Conservation (phyloP, 2,113 vertebrate species). For the Cairina moschata region DNA sequence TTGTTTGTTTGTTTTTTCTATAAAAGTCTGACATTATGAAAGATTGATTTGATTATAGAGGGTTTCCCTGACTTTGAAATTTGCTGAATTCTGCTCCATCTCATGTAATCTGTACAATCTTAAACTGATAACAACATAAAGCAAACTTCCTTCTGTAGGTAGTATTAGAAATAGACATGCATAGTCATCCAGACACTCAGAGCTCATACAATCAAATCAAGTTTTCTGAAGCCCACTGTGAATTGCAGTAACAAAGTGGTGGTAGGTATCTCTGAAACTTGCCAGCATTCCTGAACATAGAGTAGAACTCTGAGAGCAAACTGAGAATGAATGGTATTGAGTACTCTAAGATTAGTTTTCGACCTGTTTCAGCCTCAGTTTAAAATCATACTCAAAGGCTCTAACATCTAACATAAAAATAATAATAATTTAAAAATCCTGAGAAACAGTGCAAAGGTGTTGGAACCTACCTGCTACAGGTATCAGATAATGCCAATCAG, state of each 20-base stretch:
- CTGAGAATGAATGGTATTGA: not conserved
- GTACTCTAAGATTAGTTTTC: not conserved
- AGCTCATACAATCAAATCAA: fast-evolving
- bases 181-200: not conserved
- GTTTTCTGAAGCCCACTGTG: not conserved
- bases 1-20: not conserved
- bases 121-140: not conserved
- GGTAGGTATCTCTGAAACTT: not conserved
- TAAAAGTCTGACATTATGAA: not conserved
- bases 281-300: not conserved
- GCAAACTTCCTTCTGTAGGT: not conserved
- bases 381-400: not conserved
- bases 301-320: not conserved
- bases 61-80: not conserved
- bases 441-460: not conserved
- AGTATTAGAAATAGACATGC: not conserved
- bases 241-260: not conserved
- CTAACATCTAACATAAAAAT: not conserved
- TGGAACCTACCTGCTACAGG: not conserved
- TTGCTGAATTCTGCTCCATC: not conserved
- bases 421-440: not conserved
- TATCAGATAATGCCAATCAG: not conserved
- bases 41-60: not conserved
- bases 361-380: not conserved
- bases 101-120: not conserved